phyloP scores from a whole-genome alignment of 2,888 invertebrate genomes.

The Pristionchus japonicus region DNA sequence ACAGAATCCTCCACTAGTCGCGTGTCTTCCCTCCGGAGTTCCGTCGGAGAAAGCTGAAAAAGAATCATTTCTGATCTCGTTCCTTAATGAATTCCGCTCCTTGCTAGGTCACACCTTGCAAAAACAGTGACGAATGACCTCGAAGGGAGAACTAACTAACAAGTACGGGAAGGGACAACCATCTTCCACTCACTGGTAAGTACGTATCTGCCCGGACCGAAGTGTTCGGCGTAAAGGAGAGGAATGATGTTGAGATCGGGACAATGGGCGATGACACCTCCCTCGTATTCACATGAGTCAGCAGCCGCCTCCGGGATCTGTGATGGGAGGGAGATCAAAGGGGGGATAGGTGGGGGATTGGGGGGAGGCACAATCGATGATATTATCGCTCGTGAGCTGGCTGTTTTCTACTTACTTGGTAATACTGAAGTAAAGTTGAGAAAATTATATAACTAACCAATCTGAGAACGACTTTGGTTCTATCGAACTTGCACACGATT shows the following conservation, averaged over 20 bases:
- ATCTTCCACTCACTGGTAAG: neutral
- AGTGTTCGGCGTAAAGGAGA: neutral
- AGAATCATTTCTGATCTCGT: neutral
- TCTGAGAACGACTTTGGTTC: neutral
- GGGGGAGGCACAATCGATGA: too few relatives aligned
- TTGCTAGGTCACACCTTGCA: neutral
- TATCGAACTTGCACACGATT: neutral
- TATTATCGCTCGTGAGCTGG: too few relatives aligned
- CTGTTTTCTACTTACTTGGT: too few relatives aligned
- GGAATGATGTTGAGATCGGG: neutral
- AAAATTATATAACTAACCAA: neutral
- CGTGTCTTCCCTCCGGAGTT: neutral
- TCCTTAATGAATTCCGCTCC: neutral
- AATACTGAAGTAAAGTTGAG: too few relatives aligned
- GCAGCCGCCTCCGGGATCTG: neutral
- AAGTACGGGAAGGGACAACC: neutral
- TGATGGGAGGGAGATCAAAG: neutral
- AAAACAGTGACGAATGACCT: neutral
- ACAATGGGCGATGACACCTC: neutral
- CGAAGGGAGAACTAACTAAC: neutral
- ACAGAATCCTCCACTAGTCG: conserved; percentile 30
- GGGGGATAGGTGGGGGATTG: too few relatives aligned
- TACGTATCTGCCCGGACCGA: neutral
- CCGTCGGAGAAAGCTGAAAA: conserved; percentile 11
- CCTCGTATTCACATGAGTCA: neutral